These are phyloP conservation scores for Halichoerus grypus DNA, from an alignment of 2,113 vertebrate genomes.

Conservation along the genomic window DNA sequence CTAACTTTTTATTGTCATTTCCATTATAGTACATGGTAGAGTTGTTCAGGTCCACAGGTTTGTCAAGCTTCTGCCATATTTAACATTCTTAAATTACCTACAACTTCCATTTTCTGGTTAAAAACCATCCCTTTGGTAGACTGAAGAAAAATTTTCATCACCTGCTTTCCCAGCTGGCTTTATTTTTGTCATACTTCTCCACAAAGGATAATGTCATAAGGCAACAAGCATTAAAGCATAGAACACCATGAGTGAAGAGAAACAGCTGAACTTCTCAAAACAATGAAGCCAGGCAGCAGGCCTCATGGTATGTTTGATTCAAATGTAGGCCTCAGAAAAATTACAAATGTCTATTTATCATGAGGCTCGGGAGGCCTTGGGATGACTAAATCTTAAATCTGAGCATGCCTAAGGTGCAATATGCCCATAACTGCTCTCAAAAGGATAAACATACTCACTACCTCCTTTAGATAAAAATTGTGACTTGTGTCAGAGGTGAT, in stretches of 20 bases:
- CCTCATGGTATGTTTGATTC: not conserved
- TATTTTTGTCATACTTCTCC: not conserved
- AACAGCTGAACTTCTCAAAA: not conserved
- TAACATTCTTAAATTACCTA: not conserved
- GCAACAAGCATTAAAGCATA: not conserved
- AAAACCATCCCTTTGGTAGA: not conserved
- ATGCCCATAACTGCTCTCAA: not conserved
- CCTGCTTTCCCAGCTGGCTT: not conserved
- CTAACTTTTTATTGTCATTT: not conserved
- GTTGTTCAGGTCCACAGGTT: not conserved
- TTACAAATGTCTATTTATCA: not conserved
- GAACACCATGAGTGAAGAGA: not conserved
- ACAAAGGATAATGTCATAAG: not conserved
- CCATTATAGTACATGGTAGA: not conserved
- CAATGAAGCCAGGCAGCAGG: not conserved
- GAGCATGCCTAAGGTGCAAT: not conserved
- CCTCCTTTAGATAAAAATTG: not conserved
- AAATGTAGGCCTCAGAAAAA: not conserved
- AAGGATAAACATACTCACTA: not conserved
- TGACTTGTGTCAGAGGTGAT: not conserved
- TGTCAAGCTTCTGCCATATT: not conserved
- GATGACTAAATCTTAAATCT: not conserved
- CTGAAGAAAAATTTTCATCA: not conserved
- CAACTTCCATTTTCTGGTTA: constrained; percentile 12
- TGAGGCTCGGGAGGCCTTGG: not conserved